Evolutionary conservation across 2,888 invertebrate genomes (phyloP).

Genomic region (Heliconius aoede): DNA sequence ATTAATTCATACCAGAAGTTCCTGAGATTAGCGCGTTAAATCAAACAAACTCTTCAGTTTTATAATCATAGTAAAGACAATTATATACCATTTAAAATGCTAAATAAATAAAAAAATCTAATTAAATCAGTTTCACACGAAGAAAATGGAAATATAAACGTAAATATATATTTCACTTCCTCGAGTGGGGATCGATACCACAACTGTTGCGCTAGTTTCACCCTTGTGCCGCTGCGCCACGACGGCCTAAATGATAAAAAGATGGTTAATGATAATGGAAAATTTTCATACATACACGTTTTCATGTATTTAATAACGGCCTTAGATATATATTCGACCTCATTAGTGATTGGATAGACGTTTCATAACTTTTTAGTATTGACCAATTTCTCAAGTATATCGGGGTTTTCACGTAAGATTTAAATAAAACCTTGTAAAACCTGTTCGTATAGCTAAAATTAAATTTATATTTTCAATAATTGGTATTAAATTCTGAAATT

Average conservation of each 20-base stretch:
- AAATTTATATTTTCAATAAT: neutral
- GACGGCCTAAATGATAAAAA: neutral
- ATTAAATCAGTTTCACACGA: too few species aligned
- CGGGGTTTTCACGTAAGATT: conserved; percentile 4
- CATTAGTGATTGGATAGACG: conserved; percentile 7
- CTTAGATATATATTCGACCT: conserved; percentile 4
- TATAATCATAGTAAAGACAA: too few species aligned
- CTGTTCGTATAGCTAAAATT: neutral
- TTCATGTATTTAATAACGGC: neutral
- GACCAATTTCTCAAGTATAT: conserved; percentile 1
- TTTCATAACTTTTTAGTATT: conserved; percentile 14
- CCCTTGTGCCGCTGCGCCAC: too few species aligned
- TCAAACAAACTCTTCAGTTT: too few species aligned
- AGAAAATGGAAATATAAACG: too few species aligned
- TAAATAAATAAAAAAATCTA: too few species aligned
- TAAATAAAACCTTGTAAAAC: conserved; percentile 20
- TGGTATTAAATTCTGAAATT: neutral
- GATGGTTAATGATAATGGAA: neutral
- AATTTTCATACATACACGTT: neutral
- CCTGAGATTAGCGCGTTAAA: too few species aligned
- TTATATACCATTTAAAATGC: too few species aligned
- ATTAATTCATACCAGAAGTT: too few species aligned
- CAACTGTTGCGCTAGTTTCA: too few species aligned
- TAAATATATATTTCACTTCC: too few species aligned
- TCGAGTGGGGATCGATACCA: too few species aligned